phyloP scores from a whole-genome alignment of 2,113 vertebrate species.

The Crypturellus undulatus region DNA sequence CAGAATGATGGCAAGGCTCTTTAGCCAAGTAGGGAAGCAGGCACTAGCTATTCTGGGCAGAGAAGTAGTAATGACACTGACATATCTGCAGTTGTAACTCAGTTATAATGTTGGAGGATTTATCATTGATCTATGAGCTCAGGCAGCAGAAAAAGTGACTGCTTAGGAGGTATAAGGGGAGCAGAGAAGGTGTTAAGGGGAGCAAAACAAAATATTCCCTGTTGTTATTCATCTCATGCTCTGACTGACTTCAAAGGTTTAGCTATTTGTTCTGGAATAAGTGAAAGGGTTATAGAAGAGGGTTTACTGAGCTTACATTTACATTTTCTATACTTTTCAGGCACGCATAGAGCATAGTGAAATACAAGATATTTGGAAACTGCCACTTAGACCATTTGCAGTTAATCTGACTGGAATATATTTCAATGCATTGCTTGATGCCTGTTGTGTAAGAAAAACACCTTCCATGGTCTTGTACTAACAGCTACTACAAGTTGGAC shows the following conservation, averaged over 20 bases:
- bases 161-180: slow-evolving; percentile 6
- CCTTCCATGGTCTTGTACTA: not conserved
- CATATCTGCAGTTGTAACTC: not conserved
- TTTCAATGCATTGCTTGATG: not conserved
- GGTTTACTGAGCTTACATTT: not conserved
- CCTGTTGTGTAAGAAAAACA: not conserved
- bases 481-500: not conserved
- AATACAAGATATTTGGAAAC: not conserved
- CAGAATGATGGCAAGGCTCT: not conserved
- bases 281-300: not conserved
- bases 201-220: slow-evolving; percentile 17
- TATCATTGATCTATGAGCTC: not conserved
- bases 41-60: not conserved
- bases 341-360: not conserved
- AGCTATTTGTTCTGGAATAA: not conserved
- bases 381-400: not conserved
- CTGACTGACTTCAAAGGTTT: not conserved
- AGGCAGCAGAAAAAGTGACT: not conserved
- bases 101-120: not conserved
- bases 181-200: not conserved
- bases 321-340: not conserved
- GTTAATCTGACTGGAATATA: not conserved
- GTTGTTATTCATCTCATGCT: not conserved
- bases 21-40: not conserved
- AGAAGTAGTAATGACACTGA: not conserved